Conservation (phyloP, 2,888 invertebrate genomes). For the Ennomos erosarius region DNA sequence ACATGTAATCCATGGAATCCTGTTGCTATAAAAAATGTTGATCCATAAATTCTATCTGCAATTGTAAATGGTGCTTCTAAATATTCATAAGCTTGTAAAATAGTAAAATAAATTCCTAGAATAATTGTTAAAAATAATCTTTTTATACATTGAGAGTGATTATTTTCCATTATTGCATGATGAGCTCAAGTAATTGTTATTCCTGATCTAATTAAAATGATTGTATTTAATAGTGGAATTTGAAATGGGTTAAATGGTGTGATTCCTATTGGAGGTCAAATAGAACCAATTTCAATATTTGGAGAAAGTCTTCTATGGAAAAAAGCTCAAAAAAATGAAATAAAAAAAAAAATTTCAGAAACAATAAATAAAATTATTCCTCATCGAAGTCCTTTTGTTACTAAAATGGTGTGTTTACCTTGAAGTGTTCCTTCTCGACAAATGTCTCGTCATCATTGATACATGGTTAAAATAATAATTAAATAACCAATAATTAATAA, state of each 20-base stretch:
- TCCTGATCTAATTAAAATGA: slow-evolving; percentile 89
- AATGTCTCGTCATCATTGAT: slow-evolving; percentile 90
- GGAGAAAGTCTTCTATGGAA: slow-evolving; percentile 79
- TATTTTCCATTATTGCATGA: too few relatives aligned
- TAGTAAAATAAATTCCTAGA: too few relatives aligned
- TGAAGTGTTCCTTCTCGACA: slow-evolving; percentile 88
- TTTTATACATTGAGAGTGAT: too few relatives aligned
- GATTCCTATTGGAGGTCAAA: slow-evolving; percentile 88
- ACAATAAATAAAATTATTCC: slow-evolving; percentile 91
- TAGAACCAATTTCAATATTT: slow-evolving; percentile 70
- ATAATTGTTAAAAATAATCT: too few relatives aligned
- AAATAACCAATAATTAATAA: slow-evolving; percentile 81
- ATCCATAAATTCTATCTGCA: slow-evolving; percentile 85
- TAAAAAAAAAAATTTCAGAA: slow-evolving; percentile 87
- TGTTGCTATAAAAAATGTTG: slow-evolving; percentile 89
- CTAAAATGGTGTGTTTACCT: slow-evolving; percentile 86
- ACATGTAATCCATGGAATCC: slow-evolving; percentile 92
- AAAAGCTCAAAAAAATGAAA: slow-evolving; percentile 86
- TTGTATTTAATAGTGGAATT: slow-evolving; percentile 90
- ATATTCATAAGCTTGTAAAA: too few relatives aligned
- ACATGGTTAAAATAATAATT: slow-evolving; percentile 80
- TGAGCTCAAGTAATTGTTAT: slow-evolving; percentile 83
- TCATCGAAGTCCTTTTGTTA: slow-evolving; percentile 86
- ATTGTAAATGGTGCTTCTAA: too few relatives aligned
- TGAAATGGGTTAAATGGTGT: slow-evolving; percentile 87